Evolutionary conservation across 2,113 vertebrate genomes (phyloP), one percentile per base, ranked within the genome.

Genomic region (Salvelinus alpinus): DNA sequence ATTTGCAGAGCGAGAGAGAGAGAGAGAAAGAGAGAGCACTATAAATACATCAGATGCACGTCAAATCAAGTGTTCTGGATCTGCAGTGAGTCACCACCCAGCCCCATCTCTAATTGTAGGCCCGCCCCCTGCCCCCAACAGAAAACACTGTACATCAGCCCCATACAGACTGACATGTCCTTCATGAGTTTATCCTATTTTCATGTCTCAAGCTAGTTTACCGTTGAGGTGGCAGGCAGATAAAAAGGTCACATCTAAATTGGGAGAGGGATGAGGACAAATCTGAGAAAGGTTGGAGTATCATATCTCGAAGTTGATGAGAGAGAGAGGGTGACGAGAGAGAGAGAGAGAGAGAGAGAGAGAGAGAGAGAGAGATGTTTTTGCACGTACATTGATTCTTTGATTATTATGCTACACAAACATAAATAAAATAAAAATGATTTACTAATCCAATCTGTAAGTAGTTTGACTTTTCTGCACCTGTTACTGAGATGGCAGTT

Each of bases 231-330:
- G 78, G 59, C 66, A 74, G 78, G 54, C 69, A 44, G 66, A 20
- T 31, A 59, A 59, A 87, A 91, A 91, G 89, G 91, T 90, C 90
- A 87, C 54, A 75, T 84, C 85, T 88, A 88, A 88, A 91, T 83
- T 81, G 86, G 78, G 87, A 87, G 78, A 34, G 59, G 71, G 66
- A 48, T 5, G 48, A 54, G 48, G 48, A 83, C 47, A 78, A 64
- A 78, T 79, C 82, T 81, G 76, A 85, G 79, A 85, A 44, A 79
- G 84, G 85, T 88, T 86, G 87, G 86, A 81, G 82, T 83, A 88
- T 90, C 84, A 65, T 76, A 84, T 89, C 88, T 84, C 83, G 73
- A 84, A 88, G 86, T 82, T 87, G 82, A 89, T 66, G 70, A 38
- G 25, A 64, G 75, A 14, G 25, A 11, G 27, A 14, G 38, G 25